Evolutionary conservation across 2,888 invertebrate species (phyloP).

Genomic region (Ptychoptera contaminata): DNA sequence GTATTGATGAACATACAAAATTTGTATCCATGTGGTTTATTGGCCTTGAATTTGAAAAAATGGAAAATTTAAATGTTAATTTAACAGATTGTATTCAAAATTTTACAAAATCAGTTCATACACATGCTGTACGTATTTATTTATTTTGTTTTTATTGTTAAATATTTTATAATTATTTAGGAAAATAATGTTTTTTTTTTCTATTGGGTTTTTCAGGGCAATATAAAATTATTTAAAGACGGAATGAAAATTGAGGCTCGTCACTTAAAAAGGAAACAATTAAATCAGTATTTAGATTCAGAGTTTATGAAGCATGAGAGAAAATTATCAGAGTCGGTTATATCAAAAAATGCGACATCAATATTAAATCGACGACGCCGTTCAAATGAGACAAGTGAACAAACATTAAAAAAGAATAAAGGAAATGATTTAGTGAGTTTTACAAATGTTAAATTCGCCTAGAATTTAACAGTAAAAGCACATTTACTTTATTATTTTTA

Average conservation of each 20-base stretch:
- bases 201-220: slow-evolving; percentile 28
- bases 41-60: slow-evolving; percentile 82
- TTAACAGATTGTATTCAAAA: slow-evolving; percentile 82
- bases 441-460: background rate
- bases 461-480: background rate
- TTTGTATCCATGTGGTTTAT: slow-evolving; percentile 94
- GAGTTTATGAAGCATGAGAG: slow-evolving; percentile 55
- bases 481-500: background rate
- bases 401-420: slow-evolving; percentile 15
- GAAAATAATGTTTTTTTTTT: slow-evolving; percentile 3
- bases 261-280: slow-evolving; percentile 69
- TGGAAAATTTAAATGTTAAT: slow-evolving; percentile 78
- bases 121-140: slow-evolving; percentile 52
- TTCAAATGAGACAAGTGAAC: slow-evolving; percentile 24
- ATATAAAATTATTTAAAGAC: slow-evolving; percentile 46
- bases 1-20: slow-evolving; percentile 32
- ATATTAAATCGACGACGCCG: slow-evolving; percentile 26
- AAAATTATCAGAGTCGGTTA: slow-evolving; percentile 37
- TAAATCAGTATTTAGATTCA: slow-evolving; percentile 54
- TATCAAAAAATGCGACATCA: slow-evolving; percentile 24
- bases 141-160: background rate
- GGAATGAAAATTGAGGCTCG: slow-evolving; percentile 73
- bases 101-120: slow-evolving; percentile 76
- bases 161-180: background rate
- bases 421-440: slow-evolving; percentile 26